Base-by-base conservation (phyloP, 2,797 vertebrate species). In the Clarias platycephalus region DNA sequence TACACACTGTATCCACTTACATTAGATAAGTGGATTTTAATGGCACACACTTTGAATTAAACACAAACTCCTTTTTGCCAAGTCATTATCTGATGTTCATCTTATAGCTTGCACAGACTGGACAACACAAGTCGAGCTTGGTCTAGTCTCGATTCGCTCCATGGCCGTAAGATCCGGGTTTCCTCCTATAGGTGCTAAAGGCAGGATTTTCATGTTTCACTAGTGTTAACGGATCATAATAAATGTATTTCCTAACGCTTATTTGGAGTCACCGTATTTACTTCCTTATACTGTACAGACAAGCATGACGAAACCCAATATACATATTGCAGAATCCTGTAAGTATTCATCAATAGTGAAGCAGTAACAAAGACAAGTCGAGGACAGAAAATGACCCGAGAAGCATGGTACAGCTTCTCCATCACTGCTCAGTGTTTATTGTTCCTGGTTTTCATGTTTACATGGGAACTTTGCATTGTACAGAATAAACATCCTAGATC, bases 191-290 rank as follows among this genome's bases (percentile, higher is more conserved):
- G 57, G 76, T 78, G 31, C 76, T 0, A 57, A 78, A 24, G 76
- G 13, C 34, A 78, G 76, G 76, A 78, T 78, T 78, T 62, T 34
- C 58, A 62, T 8, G 24, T n/a, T 62, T 78, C 22, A 24, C 5
- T n/a, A 18, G 57, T 62, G 75, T 40, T 78, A 78, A 78, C 57
- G 24, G 57, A 62, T 78, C 57, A 62, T 78, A 78, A 78, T 62
- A 40, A 78, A 40, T 78, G 2, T 37, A 62, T 78, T 62, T 40
- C 31, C 34, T 40, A 78, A 40, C 12, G 4, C 18, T 62, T 15
- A n/a, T 78, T 77, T n/a, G 31, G 31, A 37, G 31, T 40, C n/a
- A 9, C 57, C 16, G 7, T 63, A 37, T 8, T 62, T 22, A 34
- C 26, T 78, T 62, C 76, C 13, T 60, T 60, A 1, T n/a, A n/a